phyloP scores from a whole-genome alignment of 1,140 invertebrate species.

The Pseudomyrmex cubaensis region DNA sequence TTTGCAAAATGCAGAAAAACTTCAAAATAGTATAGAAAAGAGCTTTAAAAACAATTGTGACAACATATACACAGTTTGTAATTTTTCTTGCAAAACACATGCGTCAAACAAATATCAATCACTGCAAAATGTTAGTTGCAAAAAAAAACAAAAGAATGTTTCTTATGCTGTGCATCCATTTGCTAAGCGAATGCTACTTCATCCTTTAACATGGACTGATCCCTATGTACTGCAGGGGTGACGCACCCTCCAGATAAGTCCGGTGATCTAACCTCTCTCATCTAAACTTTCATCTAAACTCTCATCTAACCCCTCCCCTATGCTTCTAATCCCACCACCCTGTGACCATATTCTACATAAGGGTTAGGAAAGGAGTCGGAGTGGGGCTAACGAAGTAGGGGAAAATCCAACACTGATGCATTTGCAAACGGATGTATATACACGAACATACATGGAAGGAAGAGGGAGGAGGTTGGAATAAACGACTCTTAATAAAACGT shows the following conservation, averaged over 20 bases:
- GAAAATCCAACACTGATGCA: conserved; percentile 71
- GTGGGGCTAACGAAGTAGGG: conserved; percentile 67
- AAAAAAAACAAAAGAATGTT: conserved; percentile 2
- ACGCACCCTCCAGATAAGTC: conserved; percentile 68
- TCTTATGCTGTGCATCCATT: background rate
- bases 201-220: background rate
- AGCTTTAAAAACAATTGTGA: conserved; percentile 2
- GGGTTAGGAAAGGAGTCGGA: conserved; percentile 71
- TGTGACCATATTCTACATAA: conserved; percentile 80
- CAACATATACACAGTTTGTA: background rate
- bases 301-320: conserved; percentile 82
- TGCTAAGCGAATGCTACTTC: background rate
- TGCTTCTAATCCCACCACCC: conserved; percentile 79
- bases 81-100: background rate
- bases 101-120: background rate
- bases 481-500: conserved; percentile 80
- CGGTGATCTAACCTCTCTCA: conserved; percentile 80
- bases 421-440: conserved; percentile 67
- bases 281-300: conserved; percentile 83
- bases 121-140: background rate
- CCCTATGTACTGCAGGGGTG: conserved; percentile 48
- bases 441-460: conserved; percentile 10
- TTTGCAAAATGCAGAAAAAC: too few species aligned
- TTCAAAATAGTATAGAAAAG: background rate
- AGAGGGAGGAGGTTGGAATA: conserved; percentile 62